These are phyloP conservation scores for Drosophila repletoides DNA, from an alignment of 1,140 invertebrate genomes.

Conservation along the genomic window DNA sequence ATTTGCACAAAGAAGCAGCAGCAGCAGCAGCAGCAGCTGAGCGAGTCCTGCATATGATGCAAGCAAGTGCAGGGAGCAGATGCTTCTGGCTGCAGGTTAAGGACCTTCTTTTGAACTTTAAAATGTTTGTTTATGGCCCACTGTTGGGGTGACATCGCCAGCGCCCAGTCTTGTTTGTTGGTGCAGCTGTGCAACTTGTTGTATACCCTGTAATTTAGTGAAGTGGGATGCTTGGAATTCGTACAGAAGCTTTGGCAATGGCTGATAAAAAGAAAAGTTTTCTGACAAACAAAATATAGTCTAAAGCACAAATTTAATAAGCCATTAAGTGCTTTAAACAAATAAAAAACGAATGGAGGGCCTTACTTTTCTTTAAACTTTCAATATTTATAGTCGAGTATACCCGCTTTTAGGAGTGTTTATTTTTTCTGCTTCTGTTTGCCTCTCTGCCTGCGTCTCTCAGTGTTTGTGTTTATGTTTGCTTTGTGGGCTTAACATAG, in stretches of 20 bases:
- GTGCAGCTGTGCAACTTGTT: background rate
- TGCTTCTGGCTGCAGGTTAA: slow-evolving; percentile 70
- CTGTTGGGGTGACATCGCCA: slow-evolving; percentile 44
- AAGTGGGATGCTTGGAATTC: too few relatives aligned
- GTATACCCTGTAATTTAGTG: slow-evolving; percentile 13
- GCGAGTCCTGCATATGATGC: slow-evolving; percentile 5
- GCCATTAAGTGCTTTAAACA: too few relatives aligned
- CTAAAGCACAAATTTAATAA: too few relatives aligned
- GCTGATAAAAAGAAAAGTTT: too few relatives aligned
- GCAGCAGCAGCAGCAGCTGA: slow-evolving; percentile 24
- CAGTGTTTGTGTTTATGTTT: slow-evolving; percentile 69
- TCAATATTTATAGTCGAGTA: background rate
- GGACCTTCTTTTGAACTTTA: slow-evolving; percentile 78
- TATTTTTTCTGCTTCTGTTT: slow-evolving; percentile 9
- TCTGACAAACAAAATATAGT: too few relatives aligned
- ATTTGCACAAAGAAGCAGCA: slow-evolving; percentile 40
- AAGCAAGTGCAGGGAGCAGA: slow-evolving; percentile 22
- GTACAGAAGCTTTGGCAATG: too few relatives aligned
- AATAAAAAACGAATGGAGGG: too few relatives aligned
- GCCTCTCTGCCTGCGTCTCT: slow-evolving; percentile 17
- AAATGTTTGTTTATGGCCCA: slow-evolving; percentile 70
- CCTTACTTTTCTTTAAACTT: background rate
- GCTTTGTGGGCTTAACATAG: slow-evolving; percentile 70
- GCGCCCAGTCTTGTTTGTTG: slow-evolving; percentile 4
- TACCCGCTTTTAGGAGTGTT: background rate